Evolutionary conservation across 2,888 invertebrate species (phyloP), one percentile per base, ranked within the genome.

Genomic region (Campoplex capitator): DNA sequence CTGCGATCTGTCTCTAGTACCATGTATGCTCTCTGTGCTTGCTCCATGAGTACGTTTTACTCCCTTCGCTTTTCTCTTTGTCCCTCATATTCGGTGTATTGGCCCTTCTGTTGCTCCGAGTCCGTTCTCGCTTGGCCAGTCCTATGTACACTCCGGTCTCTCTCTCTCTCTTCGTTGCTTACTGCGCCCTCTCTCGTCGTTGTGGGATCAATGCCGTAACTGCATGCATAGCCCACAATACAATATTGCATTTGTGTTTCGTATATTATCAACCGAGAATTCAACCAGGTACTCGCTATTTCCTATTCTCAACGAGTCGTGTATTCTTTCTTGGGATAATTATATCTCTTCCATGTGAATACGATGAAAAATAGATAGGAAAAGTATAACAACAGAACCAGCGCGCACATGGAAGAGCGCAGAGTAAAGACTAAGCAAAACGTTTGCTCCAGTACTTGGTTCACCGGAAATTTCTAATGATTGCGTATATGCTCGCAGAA

Each of bases 201-300:
- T 51, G 65, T 81, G 88, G 88, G 90, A 91, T 91, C 90, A 90
- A 92, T 91, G 92, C 88, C 89, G 91, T 90, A 83, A 88, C 87
- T 89, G 90, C 91, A 90, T 87, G 78, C 82, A 87, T 62, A 89
- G 84, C 89, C 88, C 89, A 86, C 87, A 86, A 88, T 89, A 90
- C 88, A 80, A 86, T 89, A 88, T 84, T 67, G 83, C 74, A 77
- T 58, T 77, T 51, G 38, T 38, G 23, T 51, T 51, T 45, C 23
- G 18, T 48, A 32, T 32, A 65, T 48, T 65, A 28, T 38, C n/a
- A 23, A 42, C 18, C n/a, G 11, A 74, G 56, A 54, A 68, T 70
- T 70, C 11, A n/a, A 58, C n/a, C 75, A 13, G 45, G 74, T 38
- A 51, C 56, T 18, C 38, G n/a, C 32, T 9, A 28, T 28, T 81